phyloP scores from a whole-genome alignment of 2,113 vertebrate genomes.

The Onychorhynchus coronatus region DNA sequence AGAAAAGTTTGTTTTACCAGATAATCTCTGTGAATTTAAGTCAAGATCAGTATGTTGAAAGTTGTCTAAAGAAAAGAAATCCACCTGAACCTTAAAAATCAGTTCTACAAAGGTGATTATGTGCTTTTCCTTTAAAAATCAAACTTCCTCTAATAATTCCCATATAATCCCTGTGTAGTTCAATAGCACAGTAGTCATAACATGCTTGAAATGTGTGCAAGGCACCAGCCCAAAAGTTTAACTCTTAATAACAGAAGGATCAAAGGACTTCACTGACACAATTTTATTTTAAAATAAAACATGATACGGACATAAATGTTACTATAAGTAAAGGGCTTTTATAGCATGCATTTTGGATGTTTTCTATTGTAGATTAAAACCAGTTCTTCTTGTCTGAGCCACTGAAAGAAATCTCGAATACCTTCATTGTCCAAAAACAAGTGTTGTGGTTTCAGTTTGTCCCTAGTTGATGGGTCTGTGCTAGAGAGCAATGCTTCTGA shows the following conservation, averaged over 20 bases:
- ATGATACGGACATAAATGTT: constrained; percentile 25
- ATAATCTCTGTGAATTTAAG: background rate
- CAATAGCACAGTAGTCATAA: constrained; percentile 11
- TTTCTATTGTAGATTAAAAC: background rate
- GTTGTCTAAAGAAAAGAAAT: background rate
- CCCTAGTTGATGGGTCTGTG: background rate
- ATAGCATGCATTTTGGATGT: background rate
- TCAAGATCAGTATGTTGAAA: background rate
- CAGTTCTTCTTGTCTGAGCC: background rate
- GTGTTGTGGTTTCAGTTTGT: background rate
- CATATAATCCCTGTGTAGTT: constrained; percentile 39
- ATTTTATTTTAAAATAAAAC: constrained; percentile 50
- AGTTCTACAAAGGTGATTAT: background rate
- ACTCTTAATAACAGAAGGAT: constrained; percentile 28
- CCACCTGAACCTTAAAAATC: background rate
- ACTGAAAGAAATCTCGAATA: background rate
- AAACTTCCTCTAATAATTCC: constrained; percentile 55
- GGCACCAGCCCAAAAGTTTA: background rate
- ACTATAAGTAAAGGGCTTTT: background rate
- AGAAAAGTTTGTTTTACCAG: background rate
- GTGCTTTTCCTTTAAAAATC: constrained; percentile 42
- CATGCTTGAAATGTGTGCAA: constrained; percentile 34
- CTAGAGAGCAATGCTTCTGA: background rate
- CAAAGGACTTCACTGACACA: constrained; percentile 21
- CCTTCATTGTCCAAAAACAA: background rate